Evolutionary conservation across 2,113 vertebrate genomes (phyloP).

Genomic region (Eretmochelys imbricata): DNA sequence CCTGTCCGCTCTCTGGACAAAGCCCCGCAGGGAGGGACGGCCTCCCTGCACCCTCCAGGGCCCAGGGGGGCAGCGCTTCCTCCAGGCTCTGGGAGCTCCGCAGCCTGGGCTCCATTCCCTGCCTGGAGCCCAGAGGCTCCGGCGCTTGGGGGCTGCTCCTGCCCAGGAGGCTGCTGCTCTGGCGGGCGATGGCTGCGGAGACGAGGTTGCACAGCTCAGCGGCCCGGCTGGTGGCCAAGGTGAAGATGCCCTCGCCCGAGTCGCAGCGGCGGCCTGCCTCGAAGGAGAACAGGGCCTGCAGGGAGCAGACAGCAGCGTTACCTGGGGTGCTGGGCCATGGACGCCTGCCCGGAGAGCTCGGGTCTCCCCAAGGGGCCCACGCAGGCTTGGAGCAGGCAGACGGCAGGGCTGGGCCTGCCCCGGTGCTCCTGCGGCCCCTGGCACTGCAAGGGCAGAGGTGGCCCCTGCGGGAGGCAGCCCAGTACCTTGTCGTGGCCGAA

Average conservation of each 20-base stretch:
- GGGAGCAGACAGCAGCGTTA: not conserved
- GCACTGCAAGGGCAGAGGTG: not conserved
- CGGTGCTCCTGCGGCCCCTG: not conserved
- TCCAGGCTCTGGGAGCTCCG: not conserved
- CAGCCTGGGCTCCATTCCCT: not conserved
- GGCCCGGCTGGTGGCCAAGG: conserved; percentile 81
- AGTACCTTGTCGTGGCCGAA: conserved; percentile 89
- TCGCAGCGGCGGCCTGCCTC: conserved; percentile 89
- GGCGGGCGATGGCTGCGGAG: conserved; percentile 74
- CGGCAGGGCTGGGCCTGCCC: not conserved
- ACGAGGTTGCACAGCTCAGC: conserved; percentile 77
- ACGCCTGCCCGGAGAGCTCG: too few species aligned
- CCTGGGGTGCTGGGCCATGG: not conserved
- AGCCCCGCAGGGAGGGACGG: accelerated
- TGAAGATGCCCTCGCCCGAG: conserved; percentile 88
- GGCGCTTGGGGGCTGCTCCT: not conserved
- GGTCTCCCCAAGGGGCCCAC: not conserved
- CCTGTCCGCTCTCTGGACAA: not conserved
- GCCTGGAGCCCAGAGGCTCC: not conserved
- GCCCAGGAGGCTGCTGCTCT: conserved; percentile 40
- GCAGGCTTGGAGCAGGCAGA: not conserved
- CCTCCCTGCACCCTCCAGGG: not conserved
- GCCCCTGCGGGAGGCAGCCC: not conserved
- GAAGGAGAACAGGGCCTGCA: conserved; percentile 80
- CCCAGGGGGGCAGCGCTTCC: conserved; percentile 5